These are phyloP conservation scores for Drosophila bunnanda DNA, from an alignment of 2,888 invertebrate species.

Conservation along the genomic window DNA sequence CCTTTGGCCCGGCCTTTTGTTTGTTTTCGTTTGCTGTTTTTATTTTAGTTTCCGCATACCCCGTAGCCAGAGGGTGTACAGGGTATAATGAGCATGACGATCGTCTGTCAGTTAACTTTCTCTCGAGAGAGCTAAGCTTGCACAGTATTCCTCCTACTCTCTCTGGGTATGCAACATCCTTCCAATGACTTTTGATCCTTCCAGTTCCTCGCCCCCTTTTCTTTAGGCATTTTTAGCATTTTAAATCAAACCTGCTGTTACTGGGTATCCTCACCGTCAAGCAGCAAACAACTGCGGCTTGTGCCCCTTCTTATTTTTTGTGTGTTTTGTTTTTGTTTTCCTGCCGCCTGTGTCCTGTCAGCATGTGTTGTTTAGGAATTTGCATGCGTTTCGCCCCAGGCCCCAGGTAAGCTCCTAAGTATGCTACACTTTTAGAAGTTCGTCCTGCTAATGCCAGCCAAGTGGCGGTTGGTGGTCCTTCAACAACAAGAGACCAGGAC, in stretches of 20 bases:
- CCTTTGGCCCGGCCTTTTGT: conserved; percentile 10
- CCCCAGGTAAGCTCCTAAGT: conserved; percentile 38
- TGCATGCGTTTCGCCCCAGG: conserved; percentile 30
- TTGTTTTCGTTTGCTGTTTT: not conserved
- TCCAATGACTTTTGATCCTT: not conserved
- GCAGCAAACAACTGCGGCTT: not conserved
- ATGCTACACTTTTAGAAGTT: conserved; percentile 40
- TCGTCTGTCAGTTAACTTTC: too few species aligned
- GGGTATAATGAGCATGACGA: not conserved
- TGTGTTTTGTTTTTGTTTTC: conserved; percentile 15
- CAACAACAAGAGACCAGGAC: not conserved
- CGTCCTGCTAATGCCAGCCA: not conserved
- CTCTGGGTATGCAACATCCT: too few species aligned
- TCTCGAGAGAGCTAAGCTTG: too few species aligned
- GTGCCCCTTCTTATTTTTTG: not conserved
- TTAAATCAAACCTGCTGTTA: not conserved
- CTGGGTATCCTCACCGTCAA: not conserved
- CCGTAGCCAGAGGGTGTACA: not conserved
- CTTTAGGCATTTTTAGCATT: not conserved
- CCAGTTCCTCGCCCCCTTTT: not conserved
- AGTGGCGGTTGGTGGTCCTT: conserved; percentile 5
- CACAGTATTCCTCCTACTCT: too few species aligned
- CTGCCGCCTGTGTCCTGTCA: conserved; percentile 25
- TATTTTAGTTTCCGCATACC: not conserved
- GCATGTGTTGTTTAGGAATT: conserved; percentile 45